Evolutionary conservation across 1,140 invertebrate genomes (phyloP).

Genomic region (Teleopsis dalmanni): DNA sequence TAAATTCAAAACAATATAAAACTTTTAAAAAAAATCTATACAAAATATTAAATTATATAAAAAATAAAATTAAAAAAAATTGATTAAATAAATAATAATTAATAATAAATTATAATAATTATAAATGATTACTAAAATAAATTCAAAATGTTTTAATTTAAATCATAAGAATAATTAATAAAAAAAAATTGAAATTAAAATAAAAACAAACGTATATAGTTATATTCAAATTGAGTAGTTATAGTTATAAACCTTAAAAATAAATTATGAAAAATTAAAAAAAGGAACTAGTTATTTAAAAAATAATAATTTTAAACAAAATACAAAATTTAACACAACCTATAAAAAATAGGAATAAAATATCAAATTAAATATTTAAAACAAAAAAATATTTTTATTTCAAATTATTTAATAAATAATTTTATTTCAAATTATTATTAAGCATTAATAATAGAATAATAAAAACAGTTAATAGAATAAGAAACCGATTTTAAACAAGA

Average conservation of each 20-base stretch:
- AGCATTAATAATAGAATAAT: background rate
- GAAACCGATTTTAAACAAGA: background rate
- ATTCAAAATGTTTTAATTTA: background rate
- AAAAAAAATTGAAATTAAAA: background rate
- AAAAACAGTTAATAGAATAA: background rate
- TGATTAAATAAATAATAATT: background rate
- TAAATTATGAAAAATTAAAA: background rate
- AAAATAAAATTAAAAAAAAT: background rate
- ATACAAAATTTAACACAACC: background rate
- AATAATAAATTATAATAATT: background rate
- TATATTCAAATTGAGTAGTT: background rate
- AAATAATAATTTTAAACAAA: background rate
- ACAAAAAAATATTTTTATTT: background rate
- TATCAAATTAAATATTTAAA: background rate
- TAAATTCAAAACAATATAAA: background rate
- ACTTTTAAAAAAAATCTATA: background rate
- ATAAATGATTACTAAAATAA: background rate
- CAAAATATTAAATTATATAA: background rate
- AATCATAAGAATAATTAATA: background rate
- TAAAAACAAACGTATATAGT: background rate
- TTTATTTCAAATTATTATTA: background rate
- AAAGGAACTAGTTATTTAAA: background rate
- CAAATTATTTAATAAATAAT: background rate
- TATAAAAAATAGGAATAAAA: background rate
- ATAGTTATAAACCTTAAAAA: background rate